Evolutionary conservation across 2,113 vertebrate species (phyloP).

Genomic region (Eublepharis macularius): DNA sequence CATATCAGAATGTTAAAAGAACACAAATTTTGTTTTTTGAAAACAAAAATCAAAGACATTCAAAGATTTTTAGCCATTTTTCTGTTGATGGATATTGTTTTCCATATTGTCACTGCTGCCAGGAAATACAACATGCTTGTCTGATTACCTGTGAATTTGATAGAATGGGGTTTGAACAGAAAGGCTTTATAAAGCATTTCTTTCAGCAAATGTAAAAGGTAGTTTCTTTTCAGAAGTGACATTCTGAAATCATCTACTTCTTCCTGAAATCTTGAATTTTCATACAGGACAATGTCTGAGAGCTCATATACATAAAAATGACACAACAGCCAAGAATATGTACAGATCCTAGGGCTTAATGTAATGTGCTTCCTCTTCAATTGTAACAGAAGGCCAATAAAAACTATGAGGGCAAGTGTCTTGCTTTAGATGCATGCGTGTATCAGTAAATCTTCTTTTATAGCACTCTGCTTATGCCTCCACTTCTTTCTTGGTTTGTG

Average conservation of each 20-base stretch:
- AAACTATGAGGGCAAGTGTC: not conserved
- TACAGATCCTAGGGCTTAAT: not conserved
- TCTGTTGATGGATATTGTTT: not conserved
- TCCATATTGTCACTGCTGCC: slow-evolving; percentile 12
- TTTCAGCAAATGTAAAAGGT: not conserved
- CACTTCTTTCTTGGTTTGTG: not conserved
- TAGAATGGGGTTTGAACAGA: not conserved
- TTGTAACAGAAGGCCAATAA: not conserved
- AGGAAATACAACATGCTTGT: slow-evolving; percentile 16
- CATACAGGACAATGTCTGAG: not conserved
- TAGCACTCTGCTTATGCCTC: not conserved
- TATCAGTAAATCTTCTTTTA: not conserved
- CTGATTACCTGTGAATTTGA: slow-evolving; percentile 14
- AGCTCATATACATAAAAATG: not conserved
- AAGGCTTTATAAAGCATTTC: slow-evolving; percentile 1
- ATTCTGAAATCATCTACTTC: not conserved
- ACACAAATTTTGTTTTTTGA: not conserved
- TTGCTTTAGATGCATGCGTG: too few species aligned
- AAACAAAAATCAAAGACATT: not conserved
- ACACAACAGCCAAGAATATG: not conserved
- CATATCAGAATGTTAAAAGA: not conserved
- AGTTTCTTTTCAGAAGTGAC: not conserved
- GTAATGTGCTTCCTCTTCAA: not conserved
- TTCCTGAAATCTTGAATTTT: not conserved
- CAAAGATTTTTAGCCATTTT: not conserved